Evolutionary conservation across 2,888 invertebrate species (phyloP), one percentile per base, ranked within the genome.

Genomic region (Netelia virgata): DNA sequence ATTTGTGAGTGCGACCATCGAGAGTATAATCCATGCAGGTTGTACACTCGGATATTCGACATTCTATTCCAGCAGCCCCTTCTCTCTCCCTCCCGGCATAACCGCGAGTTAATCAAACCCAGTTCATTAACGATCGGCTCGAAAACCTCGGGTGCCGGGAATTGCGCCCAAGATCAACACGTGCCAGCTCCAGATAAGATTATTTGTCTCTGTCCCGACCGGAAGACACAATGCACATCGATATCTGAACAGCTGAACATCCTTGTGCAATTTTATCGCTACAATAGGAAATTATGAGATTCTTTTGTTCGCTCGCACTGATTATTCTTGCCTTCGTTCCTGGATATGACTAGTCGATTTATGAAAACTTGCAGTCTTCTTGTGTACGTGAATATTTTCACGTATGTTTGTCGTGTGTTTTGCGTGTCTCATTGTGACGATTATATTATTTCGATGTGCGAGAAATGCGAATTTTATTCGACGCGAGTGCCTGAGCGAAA

Each of bases 371-470:
- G 18, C 59, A 59, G 6, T 11, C 9, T 59, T 18, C 59, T 20
- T 10, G 20, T 20, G 59, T 20, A 20, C 20, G 59, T 10, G 59
- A 20, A 14, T 28, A 36, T 63, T 63, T 36, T n/a, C 36, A 36
- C 36, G 36, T 36, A 6, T 36, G 20, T 14, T 36, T 63, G 61
- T 36, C 14, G 9, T 57, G 36, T 16, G 18, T 57, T 63, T 3
- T 14, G 10, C 18, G 11, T 63, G 11, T 63, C 5, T 63, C 11
- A 1, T 36, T 11, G 59, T 23, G 50, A 61, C 23, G 50, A 66
- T 61, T 59, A 77, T 10, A 68, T 47, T 77, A 87, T 85, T 91
- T 90, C 90, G 91, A 90, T 90, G 90, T 88, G 87, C 85, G 86
- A 82, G 88, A 90, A 88, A 88, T 85, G 85, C 86, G 50, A 50